Base-by-base conservation (phyloP, 1,140 invertebrate species). In the Linepithema humile region DNA sequence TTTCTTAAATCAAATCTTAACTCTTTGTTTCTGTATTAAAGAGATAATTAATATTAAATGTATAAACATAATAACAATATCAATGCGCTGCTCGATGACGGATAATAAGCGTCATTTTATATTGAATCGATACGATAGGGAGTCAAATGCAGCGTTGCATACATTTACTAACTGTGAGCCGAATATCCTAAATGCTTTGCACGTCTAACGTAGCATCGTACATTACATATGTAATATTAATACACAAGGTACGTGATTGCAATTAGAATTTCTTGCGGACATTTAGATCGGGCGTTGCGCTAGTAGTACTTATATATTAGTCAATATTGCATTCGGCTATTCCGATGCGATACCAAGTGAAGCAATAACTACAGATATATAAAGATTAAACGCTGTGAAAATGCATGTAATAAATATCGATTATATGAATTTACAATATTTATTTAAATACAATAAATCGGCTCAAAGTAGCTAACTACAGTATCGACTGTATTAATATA, bases 141-240 rank as follows among this genome's bases (percentile, higher is more conserved):
- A 62, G 12, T 62, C 57, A 62, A 62, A 62, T 23, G 55, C 40
- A 29, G 20, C 10, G 50, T 23, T 32, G 35, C 10, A 12, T 43
- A 26, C 43, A 29, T 78, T 32, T 26, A 40, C 26, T n/a, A 40
- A 55, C 20, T 67, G 35, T 62, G 32, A 45, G 20, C 15, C 40
- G 55, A 53, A 40, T 69, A 69, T 80, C 12, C 48, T 57, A 70
- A 80, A 70, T 80, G 64, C 75, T 15, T 57, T n/a, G 64, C 75
- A 80, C 75, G 75, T 70, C 75, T 80, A 70, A 80, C 17, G 23
- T 77, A 2, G 7, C 50, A 12, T 69, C 75, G 64, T 29, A 55
- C 29, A 70, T 80, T 69, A 55, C 35, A 53, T 1, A 69, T 40
- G 35, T 80, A 80, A 80, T 80, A 69, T 80, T 80, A 70, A 80